Evolutionary conservation across 2,888 invertebrate genomes (phyloP).

Genomic region (Dicranocentrus wangi): DNA sequence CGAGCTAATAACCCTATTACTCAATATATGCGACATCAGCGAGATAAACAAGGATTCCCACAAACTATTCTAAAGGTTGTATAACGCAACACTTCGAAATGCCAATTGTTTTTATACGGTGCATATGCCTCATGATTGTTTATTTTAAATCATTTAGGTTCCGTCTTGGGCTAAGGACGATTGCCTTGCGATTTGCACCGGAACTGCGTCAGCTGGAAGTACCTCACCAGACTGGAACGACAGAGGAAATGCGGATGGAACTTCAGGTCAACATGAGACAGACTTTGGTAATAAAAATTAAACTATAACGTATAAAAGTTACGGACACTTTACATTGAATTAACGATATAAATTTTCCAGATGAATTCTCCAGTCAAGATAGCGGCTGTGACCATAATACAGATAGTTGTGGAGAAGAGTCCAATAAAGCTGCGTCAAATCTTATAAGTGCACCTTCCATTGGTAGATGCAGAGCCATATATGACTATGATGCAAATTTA

Average conservation of each 20-base stretch:
- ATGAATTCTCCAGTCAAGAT: constrained; percentile 88
- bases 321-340: no score
- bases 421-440: constrained; percentile 61
- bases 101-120: background rate
- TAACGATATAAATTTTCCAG: constrained; percentile 77
- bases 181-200: constrained; percentile 74
- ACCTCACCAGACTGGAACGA: constrained; percentile 80
- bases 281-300: constrained; percentile 74
- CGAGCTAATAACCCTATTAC: constrained; percentile 87
- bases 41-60: constrained; percentile 92
- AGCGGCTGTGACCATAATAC: constrained; percentile 74
- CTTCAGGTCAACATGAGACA: constrained; percentile 87
- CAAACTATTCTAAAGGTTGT: constrained; percentile 83
- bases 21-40: constrained; percentile 85
- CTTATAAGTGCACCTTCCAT: constrained; percentile 76
- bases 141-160: constrained; percentile 78
- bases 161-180: constrained; percentile 85
- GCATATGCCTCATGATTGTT: background rate
- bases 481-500: constrained; percentile 89
- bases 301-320: no score
- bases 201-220: constrained; percentile 74
- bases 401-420: constrained; percentile 70
- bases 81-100: background rate
- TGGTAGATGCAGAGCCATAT: constrained; percentile 88
- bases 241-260: constrained; percentile 86